Percentiles rank a stretch among this genome's conserved stretches.
phyloP scores from a whole-genome alignment of 2,888 invertebrate species.

The Monochamus alternatus region DNA sequence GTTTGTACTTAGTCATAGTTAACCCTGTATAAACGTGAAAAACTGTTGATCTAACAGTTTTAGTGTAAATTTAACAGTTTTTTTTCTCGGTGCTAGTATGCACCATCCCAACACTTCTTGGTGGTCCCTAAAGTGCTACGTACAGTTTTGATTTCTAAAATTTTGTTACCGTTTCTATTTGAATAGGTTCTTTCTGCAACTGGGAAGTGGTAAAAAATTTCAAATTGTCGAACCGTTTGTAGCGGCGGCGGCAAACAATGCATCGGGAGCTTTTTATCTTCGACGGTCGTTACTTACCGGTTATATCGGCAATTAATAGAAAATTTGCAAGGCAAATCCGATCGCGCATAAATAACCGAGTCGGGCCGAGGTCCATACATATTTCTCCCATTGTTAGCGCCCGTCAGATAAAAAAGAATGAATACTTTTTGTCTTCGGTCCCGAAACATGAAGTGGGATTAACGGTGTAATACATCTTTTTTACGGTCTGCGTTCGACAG shows the following conservation, averaged over 20 bases:
- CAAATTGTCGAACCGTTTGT: no score
- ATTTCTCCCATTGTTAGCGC: conserved; percentile 52
- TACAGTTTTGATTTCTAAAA: no score
- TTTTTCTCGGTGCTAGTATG: no score
- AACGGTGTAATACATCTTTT: conserved; percentile 59
- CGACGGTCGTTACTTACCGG: conserved; percentile 19
- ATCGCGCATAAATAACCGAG: conserved; percentile 52
- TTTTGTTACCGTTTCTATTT: no score
- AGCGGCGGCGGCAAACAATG: not conserved
- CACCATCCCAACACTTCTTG: no score
- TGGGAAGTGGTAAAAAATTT: no score
- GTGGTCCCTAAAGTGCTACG: no score
- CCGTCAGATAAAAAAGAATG: conserved; percentile 53
- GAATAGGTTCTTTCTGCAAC: no score
- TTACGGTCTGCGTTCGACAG: conserved; percentile 54
- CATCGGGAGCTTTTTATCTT: conserved; percentile 13
- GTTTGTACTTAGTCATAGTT: no score
- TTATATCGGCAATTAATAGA: conserved; percentile 48
- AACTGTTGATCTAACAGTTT: no score
- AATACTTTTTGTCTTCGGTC: conserved; percentile 57
- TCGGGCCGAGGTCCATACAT: conserved; percentile 50
- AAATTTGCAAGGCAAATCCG: conserved; percentile 53
- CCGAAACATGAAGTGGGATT: conserved; percentile 56
- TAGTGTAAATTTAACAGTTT: no score
- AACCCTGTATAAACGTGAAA: no score